Evolutionary conservation across 2,113 vertebrate species (phyloP).

Genomic region (Dasyprocta punctata): DNA sequence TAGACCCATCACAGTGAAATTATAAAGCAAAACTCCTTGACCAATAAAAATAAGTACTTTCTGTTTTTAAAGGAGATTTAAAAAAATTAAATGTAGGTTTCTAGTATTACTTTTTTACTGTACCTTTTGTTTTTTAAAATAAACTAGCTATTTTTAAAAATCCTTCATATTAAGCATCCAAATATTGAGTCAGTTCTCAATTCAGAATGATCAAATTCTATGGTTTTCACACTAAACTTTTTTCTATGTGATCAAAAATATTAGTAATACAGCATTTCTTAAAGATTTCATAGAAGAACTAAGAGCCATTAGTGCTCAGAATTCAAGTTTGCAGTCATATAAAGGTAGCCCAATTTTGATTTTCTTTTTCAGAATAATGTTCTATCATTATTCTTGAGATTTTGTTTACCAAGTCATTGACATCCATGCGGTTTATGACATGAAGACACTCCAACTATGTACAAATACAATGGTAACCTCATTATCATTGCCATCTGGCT

Average conservation of each 20-base stretch:
- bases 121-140: not conserved
- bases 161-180: not conserved
- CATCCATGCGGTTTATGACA: not conserved
- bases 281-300: not conserved
- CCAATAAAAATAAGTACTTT: not conserved
- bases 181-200: constrained; percentile 32
- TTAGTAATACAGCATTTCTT: not conserved
- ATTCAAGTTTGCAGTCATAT: not conserved
- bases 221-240: not conserved
- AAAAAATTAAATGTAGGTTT: not conserved
- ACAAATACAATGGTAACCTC: not conserved
- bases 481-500: not conserved
- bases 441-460: not conserved
- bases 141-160: not conserved
- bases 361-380: not conserved
- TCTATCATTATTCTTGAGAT: not conserved
- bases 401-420: not conserved
- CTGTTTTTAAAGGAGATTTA: not conserved
- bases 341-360: not conserved
- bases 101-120: not conserved
- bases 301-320: not conserved
- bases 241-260: not conserved
- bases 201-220: not conserved
- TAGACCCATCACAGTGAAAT: not conserved
- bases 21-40: not conserved